phyloP scores from a whole-genome alignment of 2,113 vertebrate species.

The Puntigrus tetrazona region DNA sequence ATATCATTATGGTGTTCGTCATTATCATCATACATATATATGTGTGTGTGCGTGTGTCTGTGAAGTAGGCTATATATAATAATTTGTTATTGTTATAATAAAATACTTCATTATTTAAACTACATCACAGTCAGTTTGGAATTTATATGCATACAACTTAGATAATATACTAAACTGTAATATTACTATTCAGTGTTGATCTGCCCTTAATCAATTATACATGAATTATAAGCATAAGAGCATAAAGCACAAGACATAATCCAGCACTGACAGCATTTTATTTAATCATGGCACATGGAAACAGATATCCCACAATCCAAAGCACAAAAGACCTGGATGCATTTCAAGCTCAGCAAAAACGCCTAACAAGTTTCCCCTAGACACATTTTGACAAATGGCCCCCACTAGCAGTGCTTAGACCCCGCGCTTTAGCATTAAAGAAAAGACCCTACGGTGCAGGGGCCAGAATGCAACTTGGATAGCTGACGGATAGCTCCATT shows the following conservation, averaged over 20 bases:
- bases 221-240: neutral
- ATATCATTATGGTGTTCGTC: no score
- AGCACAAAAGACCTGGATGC: conserved; percentile 19
- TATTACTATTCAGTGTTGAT: neutral
- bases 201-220: neutral
- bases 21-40: no score
- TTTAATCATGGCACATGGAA: conserved; percentile 3
- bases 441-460: conserved; percentile 70
- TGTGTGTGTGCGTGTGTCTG: no score
- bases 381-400: conserved; percentile 77
- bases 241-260: neutral
- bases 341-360: conserved; percentile 51
- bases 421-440: conserved; percentile 73
- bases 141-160: neutral
- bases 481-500: conserved; percentile 90
- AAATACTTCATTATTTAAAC: neutral
- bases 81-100: neutral
- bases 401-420: conserved; percentile 67
- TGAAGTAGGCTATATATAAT: no score
- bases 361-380: conserved; percentile 76
- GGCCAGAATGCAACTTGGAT: conserved; percentile 74
- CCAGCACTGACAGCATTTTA: neutral
- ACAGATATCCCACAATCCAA: neutral
- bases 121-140: neutral
- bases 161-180: neutral